These are phyloP conservation scores for Drepanosiphum platanoidis DNA, from an alignment of 2,888 invertebrate genomes.

Conservation along the genomic window DNA sequence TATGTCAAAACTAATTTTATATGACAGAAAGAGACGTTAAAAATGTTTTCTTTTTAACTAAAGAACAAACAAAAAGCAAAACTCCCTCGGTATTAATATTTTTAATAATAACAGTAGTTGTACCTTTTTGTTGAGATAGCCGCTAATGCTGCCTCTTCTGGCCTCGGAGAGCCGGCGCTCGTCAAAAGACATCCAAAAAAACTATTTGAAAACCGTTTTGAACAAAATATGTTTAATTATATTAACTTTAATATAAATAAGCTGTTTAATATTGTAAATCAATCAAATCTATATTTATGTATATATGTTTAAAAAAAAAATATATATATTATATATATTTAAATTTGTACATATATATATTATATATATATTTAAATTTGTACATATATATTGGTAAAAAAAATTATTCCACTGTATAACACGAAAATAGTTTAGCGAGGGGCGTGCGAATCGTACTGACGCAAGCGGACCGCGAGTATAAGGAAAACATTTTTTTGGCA, in stretches of 20 bases:
- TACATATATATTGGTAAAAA: background rate
- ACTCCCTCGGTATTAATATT: background rate
- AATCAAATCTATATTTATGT: slow-evolving; percentile 7
- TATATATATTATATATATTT: background rate
- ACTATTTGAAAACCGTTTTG: background rate
- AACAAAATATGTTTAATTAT: background rate
- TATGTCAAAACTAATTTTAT: background rate
- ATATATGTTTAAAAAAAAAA: too few species aligned
- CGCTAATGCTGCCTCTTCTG: slow-evolving; percentile 55
- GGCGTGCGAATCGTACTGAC: slow-evolving; percentile 59
- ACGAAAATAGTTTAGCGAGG: slow-evolving; percentile 60
- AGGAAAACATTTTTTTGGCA: slow-evolving; percentile 59
- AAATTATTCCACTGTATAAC: slow-evolving; percentile 17
- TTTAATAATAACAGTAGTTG: background rate
- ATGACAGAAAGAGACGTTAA: background rate
- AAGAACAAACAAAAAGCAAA: too few species aligned
- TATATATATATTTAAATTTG: background rate
- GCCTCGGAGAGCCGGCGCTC: slow-evolving; percentile 54
- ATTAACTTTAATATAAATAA: background rate
- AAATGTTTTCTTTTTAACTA: background rate
- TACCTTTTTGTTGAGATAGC: slow-evolving; percentile 55
- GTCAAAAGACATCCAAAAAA: slow-evolving; percentile 59
- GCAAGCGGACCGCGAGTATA: slow-evolving; percentile 35
- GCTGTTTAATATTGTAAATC: background rate
- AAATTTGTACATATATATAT: background rate